These are phyloP conservation scores for Corythornis leucogaster DNA, from an alignment of 2,797 vertebrate genomes.

Conservation along the genomic window DNA sequence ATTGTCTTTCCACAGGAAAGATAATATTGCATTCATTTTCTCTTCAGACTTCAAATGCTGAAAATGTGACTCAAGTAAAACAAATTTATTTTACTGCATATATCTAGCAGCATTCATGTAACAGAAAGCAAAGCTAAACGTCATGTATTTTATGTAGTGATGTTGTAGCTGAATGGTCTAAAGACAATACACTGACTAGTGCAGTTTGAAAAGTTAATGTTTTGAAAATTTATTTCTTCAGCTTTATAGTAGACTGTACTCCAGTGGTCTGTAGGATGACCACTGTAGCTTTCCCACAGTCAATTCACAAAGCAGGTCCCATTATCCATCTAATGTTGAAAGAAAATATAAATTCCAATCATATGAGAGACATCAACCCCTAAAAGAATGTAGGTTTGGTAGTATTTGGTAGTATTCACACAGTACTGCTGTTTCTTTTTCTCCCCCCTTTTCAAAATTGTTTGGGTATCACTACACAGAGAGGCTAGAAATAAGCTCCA, in stretches of 20 bases:
- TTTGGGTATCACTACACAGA: neutral
- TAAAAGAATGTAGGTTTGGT: neutral
- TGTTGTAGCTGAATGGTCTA: neutral
- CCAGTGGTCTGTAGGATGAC: neutral
- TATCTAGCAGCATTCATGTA: neutral
- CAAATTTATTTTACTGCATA: neutral
- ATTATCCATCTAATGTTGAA: neutral
- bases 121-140: neutral
- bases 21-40: neutral
- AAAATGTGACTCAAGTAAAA: neutral
- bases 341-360: fast-evolving
- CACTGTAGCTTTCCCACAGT: neutral
- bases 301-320: neutral
- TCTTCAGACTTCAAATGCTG: neutral
- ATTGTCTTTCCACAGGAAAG: neutral
- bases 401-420: neutral
- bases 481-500: neutral
- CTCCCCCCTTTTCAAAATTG: fast-evolving
- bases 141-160: neutral
- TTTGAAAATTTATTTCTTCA: neutral
- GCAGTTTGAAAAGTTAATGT: neutral
- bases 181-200: neutral
- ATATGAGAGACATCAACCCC: too few species aligned
- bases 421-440: fast-evolving
- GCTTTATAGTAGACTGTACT: neutral